Base-by-base conservation (phyloP, 2,888 invertebrate genomes). In the Drymonia ruficornis region DNA sequence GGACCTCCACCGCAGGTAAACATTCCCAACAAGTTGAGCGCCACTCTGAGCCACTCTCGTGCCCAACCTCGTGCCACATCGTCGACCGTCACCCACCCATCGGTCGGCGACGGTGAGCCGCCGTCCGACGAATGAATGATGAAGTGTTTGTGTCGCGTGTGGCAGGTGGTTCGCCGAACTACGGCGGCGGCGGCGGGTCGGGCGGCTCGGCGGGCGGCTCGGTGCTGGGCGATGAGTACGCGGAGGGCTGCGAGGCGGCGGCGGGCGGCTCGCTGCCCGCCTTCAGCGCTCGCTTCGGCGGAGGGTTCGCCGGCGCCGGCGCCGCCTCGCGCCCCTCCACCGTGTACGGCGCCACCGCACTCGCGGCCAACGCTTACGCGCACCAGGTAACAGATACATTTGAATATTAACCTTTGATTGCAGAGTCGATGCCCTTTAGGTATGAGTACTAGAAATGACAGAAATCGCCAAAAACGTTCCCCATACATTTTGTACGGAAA, bases 221-320 rank as follows among this genome's bases (percentile, higher is more conserved):
- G 55, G 73, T 74, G 63, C 53, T 78, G 50, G 48, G 55, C 15
- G 83, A 81, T 46, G 82, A 81, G 66, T 83, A 80, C 86, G 57
- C 65, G 43, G 64, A 64, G 48, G 64, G 66, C 53, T 60, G 59
- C 52, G 56, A 59, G 50, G 56, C 77, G 11, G 74, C 80, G 34
- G 76, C 78, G 7, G 87, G 87, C 44, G 91, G 93, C 64, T 82
- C 91, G 29, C 81, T 94, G 72, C 94, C 94, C 0, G 91, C 93
- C 18, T 94, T 94, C 83, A 91, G 91, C 72, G 90, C 93, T 69
- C 91, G 94, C 58, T 94, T 94, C 81, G 89, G 91, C 47, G 84
- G 89, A 43, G 79, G 81, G 68, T 91, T 88, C 82, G 79, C 81
- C 29, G 74, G 78, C 72, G 72, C 80, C 68, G 70, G 78, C 72